Percentiles rank a stretch among this genome's conserved stretches.
Evolutionary conservation across 2,113 vertebrate species (phyloP).

Genomic region (Melospiza melodia): DNA sequence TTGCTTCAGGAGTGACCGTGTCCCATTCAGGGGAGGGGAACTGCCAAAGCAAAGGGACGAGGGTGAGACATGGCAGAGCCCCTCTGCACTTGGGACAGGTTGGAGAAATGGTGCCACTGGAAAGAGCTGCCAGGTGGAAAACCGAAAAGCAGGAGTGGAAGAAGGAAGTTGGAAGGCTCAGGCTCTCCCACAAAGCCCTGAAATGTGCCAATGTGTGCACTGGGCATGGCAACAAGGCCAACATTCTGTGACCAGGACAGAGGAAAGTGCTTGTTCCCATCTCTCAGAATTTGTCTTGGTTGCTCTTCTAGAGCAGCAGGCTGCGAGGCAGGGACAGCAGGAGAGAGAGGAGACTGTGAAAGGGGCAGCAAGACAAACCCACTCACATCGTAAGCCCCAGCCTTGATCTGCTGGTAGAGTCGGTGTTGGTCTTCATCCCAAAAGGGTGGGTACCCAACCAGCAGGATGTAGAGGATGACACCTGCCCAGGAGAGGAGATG

Average conservation of each 20-base stretch:
- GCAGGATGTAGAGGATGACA: constrained; percentile 95
- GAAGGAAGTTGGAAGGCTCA: neutral
- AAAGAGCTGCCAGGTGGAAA: neutral
- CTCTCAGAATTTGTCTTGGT: neutral
- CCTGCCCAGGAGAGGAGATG: constrained; percentile 72
- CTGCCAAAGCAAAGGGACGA: constrained; percentile 72
- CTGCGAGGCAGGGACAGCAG: neutral
- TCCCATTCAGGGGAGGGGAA: constrained; percentile 98
- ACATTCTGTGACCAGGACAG: fast-evolving
- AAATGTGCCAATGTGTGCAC: fast-evolving
- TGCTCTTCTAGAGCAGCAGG: neutral
- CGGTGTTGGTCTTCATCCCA: constrained; percentile 99
- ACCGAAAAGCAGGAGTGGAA: neutral
- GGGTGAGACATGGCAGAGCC: neutral
- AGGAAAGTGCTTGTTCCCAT: neutral
- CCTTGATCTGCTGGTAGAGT: constrained; percentile 98
- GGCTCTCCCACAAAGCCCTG: neutral
- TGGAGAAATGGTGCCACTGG: neutral
- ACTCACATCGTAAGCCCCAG: constrained; percentile 95
- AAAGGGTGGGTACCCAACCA: constrained; percentile 96
- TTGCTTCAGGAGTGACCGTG: constrained; percentile 93
- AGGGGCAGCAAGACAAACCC: neutral
- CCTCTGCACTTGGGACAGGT: neutral
- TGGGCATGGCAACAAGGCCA: neutral
- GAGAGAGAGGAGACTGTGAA: neutral